Evolutionary conservation across 2,888 invertebrate genomes (phyloP).

Genomic region (Branchellion lobata): DNA sequence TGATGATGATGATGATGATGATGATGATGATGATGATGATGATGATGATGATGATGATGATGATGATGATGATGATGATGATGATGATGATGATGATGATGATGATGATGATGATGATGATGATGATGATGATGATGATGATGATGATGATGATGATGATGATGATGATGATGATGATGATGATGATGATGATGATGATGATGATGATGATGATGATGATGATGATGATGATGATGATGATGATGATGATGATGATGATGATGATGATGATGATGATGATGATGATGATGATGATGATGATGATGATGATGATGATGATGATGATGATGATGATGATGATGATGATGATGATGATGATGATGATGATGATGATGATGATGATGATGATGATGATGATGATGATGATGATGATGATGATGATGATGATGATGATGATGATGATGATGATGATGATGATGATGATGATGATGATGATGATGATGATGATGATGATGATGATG

Average conservation of each 20-base stretch:
- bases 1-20: not conserved
- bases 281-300: conserved; percentile 24
- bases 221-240: conserved; percentile 26
- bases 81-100: conserved; percentile 23
- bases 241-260: conserved; percentile 24
- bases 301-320: not conserved
- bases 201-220: not conserved
- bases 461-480: not conserved
- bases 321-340: conserved; percentile 3
- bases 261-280: conserved; percentile 28
- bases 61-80: not conserved
- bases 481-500: not conserved
- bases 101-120: conserved; percentile 31
- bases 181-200: conserved; percentile 17
- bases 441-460: not conserved
- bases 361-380: not conserved
- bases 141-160: conserved; percentile 29
- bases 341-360: not conserved
- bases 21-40: not conserved
- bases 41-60: conserved; percentile 1
- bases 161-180: conserved; percentile 14
- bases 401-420: not conserved
- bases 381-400: not conserved
- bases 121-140: conserved; percentile 35
- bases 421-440: conserved; percentile 17